Conservation (phyloP, 2,888 invertebrate species). For the Cephus sareptanus region DNA sequence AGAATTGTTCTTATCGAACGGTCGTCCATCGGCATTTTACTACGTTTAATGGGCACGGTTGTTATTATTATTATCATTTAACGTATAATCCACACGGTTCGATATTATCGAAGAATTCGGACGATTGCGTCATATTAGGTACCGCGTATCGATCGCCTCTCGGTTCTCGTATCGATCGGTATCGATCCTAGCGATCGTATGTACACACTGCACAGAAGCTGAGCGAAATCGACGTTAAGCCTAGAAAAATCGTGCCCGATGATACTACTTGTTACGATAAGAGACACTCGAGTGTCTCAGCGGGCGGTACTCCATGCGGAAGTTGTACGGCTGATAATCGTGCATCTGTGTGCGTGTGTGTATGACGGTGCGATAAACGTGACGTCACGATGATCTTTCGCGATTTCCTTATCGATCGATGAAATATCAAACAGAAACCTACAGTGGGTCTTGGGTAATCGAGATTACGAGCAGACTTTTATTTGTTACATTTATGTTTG, state of each 20-base stretch:
- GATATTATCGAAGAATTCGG: not conserved
- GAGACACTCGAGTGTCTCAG: not conserved
- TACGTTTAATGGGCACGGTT: not conserved
- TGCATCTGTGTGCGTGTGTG: not conserved
- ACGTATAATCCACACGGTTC: not conserved
- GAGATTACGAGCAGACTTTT: not conserved
- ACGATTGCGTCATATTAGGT: not conserved
- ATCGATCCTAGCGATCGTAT: not conserved
- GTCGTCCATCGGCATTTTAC: not conserved
- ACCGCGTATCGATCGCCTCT: not conserved
- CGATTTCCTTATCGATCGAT: not conserved
- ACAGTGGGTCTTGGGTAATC: too few species aligned
- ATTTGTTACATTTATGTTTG: not conserved
- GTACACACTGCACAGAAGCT: not conserved
- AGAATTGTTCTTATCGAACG: not conserved
- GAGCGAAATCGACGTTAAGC: not conserved
- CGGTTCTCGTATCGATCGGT: not conserved
- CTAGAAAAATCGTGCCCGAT: not conserved
- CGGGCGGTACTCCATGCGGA: not conserved
- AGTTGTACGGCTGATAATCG: not conserved
- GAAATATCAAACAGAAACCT: not conserved
- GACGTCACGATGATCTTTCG: not conserved
- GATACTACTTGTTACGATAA: not conserved
- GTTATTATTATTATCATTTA: not conserved
- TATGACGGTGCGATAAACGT: not conserved